Evolutionary conservation across 2,113 vertebrate genomes (phyloP).

Genomic region (Leptobrachium leishanense): DNA sequence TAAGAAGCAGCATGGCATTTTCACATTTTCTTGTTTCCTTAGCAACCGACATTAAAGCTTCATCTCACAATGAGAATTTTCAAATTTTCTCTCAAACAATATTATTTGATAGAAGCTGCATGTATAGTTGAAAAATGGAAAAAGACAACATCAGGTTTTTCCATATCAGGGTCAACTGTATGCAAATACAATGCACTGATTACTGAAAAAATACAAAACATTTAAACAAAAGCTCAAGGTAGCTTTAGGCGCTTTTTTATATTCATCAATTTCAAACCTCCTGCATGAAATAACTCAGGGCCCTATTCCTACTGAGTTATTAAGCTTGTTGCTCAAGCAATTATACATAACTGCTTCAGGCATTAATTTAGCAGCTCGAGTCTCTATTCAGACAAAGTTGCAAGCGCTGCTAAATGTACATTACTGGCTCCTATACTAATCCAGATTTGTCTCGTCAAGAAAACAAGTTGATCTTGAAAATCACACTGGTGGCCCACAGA

Average conservation of each 20-base stretch:
- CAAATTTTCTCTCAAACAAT: conserved; percentile 27
- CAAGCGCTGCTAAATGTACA: no score
- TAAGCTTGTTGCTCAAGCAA: no score
- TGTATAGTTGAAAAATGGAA: conserved; percentile 23
- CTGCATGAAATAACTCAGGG: no score
- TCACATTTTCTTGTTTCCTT: conserved; percentile 46
- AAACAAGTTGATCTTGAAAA: no score
- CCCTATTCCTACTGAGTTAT: no score
- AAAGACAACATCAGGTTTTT: neutral
- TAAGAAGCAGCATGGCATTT: conserved; percentile 26
- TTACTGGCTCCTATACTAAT: no score
- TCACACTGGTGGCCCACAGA: no score
- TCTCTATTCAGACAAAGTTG: no score
- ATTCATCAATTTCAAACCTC: no score
- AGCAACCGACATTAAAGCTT: conserved; percentile 41
- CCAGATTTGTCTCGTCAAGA: no score
- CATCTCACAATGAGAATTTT: conserved; percentile 31
- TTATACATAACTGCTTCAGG: no score
- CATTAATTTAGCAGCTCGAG: no score
- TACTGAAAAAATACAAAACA: neutral
- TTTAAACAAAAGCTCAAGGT: neutral
- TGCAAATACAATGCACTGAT: neutral
- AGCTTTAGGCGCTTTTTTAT: neutral
- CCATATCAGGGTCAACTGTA: neutral
- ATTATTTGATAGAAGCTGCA: conserved; percentile 26